phyloP scores from a whole-genome alignment of 2,113 vertebrate species.

The Ammodytes marinus region DNA sequence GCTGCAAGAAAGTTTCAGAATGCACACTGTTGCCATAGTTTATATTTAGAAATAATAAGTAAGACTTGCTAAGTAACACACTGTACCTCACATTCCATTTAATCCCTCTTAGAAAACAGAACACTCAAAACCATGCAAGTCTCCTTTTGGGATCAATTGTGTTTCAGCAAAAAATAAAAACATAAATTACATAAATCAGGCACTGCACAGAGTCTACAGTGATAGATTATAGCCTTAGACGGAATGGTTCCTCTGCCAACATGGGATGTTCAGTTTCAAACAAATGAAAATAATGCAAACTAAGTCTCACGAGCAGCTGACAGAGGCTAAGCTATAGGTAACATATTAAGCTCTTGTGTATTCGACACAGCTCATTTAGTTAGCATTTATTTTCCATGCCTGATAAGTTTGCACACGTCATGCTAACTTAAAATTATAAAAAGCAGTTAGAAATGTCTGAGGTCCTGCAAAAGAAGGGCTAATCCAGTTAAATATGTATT shows the following conservation, averaged over 20 bases:
- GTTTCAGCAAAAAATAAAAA: constrained; percentile 24
- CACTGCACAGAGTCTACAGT: not conserved
- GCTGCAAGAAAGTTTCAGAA: not conserved
- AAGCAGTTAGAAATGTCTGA: not conserved
- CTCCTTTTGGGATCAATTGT: constrained; percentile 19
- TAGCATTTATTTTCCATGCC: not conserved
- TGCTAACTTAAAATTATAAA: not conserved
- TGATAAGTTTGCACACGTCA: not conserved
- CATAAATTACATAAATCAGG: constrained; percentile 18
- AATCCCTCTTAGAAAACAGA: constrained; percentile 24
- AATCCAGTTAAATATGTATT: constrained; percentile 33
- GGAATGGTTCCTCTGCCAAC: constrained; percentile 17
- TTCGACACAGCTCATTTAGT: not conserved
- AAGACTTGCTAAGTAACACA: constrained; percentile 16
- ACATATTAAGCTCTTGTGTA: not conserved
- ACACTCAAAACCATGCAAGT: not conserved
- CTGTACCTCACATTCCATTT: constrained; percentile 10
- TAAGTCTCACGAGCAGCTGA: not conserved
- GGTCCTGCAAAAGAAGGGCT: not conserved
- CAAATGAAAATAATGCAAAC: constrained; percentile 23
- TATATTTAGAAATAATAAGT: not conserved
- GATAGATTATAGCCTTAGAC: constrained; percentile 31
- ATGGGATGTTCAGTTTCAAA: constrained; percentile 35
- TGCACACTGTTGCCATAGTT: not conserved
- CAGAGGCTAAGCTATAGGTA: not conserved